phyloP scores from a whole-genome alignment of 2,888 invertebrate species.

The Ariolimax columbianus region DNA sequence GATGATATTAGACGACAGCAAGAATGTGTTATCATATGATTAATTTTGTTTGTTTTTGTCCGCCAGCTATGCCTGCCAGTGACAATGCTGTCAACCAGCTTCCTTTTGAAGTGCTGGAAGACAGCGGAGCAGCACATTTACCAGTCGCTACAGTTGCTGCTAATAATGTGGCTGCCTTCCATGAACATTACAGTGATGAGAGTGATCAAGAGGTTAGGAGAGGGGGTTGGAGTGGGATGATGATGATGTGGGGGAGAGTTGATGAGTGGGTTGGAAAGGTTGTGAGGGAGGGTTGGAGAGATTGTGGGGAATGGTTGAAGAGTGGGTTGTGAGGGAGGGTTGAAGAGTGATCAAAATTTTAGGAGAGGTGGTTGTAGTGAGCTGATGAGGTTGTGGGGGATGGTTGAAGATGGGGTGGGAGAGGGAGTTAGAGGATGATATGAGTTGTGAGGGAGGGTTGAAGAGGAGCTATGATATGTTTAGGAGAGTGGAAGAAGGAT shows the following conservation, averaged over 20 bases:
- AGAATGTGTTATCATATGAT: background rate
- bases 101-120: slow-evolving; percentile 11
- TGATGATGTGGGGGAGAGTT: background rate
- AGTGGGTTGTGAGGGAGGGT: background rate
- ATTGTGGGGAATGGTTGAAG: background rate
- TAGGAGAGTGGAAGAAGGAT: no score
- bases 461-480: background rate
- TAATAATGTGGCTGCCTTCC: background rate
- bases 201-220: slow-evolving; percentile 29
- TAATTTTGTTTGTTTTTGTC: background rate
- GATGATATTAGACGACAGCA: no score
- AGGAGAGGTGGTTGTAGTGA: no score
- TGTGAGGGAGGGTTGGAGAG: background rate
- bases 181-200: slow-evolving; percentile 17
- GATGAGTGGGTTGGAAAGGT: background rate
- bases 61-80: slow-evolving; percentile 42
- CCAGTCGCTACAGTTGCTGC: background rate
- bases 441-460: background rate
- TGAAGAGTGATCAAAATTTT: background rate
- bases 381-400: no score
- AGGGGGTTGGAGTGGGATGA: background rate
- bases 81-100: slow-evolving; percentile 36
- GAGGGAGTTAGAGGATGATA: background rate
- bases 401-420: no score
- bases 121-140: background rate